Base-by-base conservation (phyloP, 2,888 invertebrate species). In the Neria commutata region DNA sequence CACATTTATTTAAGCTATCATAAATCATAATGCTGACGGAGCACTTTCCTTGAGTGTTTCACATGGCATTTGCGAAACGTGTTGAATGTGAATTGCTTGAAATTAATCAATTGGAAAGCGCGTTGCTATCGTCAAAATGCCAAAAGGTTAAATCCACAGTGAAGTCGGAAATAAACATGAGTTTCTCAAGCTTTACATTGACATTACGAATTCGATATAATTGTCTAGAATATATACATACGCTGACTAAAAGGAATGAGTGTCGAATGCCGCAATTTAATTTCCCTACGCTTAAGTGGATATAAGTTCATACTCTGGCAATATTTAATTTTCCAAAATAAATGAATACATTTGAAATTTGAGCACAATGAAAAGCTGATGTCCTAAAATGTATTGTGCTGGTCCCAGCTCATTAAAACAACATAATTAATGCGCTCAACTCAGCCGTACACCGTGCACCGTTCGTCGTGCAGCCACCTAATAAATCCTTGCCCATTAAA, bases 71-170 rank as follows among this genome's bases (percentile, higher is more conserved):
- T n/a, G n/a, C n/a, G n/a, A n/a, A n/a, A n/a, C n/a, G n/a, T n/a
- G n/a, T n/a, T n/a, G n/a, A n/a, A n/a, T n/a, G n/a, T n/a, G n/a
- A 54, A 45, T 56, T 26, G 26, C 47, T 49, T 23, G 46, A 56
- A 40, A 56, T 56, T 56, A 56, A 56, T 56, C 56, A 49, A 50
- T 56, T 56, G 56, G 56, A 56, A 56, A 49, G 25, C 14, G 54
- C 37, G 37, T 45, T 42, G 14, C 6, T 29, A 26, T 23, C 25
- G 24, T 33, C 33, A 11, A 54, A 54, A 45, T 54, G 54, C 45
- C 29, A 54, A 54, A 54, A 45, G 50, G 37, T 37, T 37, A 29
- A 8, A 11, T 11, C 11, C 11, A 29, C 29, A 29, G 29, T 8
- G 29, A 8, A 11, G 6, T 5, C 29, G 6, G 5, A 8, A 29